Conservation (phyloP, 1,140 invertebrate species). For the Chironomus tepperi region DNA sequence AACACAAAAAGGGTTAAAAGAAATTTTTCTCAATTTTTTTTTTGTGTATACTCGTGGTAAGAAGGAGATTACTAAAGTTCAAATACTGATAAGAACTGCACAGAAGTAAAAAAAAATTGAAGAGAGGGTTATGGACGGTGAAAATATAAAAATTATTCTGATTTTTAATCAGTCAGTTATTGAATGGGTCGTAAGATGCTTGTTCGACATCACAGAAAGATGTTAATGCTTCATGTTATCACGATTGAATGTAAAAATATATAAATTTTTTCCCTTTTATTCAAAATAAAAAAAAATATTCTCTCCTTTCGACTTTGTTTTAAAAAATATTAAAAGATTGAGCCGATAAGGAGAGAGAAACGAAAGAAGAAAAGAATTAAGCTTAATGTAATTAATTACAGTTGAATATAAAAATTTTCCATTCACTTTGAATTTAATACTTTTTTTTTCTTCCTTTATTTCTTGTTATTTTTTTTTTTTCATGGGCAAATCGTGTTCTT, state of each 20-base stretch:
- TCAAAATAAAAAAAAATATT: neutral
- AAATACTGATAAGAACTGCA: neutral
- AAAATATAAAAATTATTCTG: neutral
- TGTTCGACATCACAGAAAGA: conserved; percentile 10
- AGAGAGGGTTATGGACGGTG: neutral
- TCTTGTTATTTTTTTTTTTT: neutral
- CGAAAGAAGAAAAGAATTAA: neutral
- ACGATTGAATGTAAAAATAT: conserved; percentile 7
- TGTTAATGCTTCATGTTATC: neutral
- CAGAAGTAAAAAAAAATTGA: neutral
- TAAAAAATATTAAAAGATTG: no score
- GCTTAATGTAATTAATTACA: conserved; percentile 20
- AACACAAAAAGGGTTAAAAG: no score
- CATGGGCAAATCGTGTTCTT: neutral
- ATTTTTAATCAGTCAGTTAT: conserved; percentile 19
- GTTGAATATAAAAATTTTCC: conserved; percentile 19
- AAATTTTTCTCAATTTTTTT: no score
- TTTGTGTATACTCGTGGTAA: neutral
- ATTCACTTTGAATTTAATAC: conserved; percentile 5
- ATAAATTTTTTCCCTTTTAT: neutral
- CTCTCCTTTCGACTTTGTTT: no score
- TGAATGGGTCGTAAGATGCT: conserved; percentile 19
- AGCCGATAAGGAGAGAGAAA: neutral
- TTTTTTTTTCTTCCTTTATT: neutral
- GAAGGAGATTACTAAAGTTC: neutral